These are phyloP conservation scores for Triops longicaudatus DNA, from an alignment of 1,140 invertebrate species.

Conservation along the genomic window DNA sequence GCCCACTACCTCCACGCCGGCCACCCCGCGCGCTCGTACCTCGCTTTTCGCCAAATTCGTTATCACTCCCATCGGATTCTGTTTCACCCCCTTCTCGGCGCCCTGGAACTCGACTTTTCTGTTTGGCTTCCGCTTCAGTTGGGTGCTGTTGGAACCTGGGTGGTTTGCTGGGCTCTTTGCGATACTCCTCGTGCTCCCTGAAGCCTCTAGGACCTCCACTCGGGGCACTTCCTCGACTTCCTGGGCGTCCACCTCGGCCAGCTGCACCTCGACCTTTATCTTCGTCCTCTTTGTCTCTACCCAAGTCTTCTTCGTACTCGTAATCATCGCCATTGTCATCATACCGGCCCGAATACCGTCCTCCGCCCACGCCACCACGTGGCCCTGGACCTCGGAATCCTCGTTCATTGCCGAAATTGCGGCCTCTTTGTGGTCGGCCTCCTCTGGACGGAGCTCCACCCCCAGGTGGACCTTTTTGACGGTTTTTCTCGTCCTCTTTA, in stretches of 20 bases:
- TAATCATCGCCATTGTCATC: constrained; percentile 23
- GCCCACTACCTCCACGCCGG: constrained; percentile 34
- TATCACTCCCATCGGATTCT: constrained; percentile 17
- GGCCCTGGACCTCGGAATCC: constrained; percentile 37
- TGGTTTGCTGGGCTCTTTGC: neutral
- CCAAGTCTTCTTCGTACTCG: constrained; percentile 26
- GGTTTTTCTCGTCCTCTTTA: constrained; percentile 37
- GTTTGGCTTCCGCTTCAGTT: constrained; percentile 35
- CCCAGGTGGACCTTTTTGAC: constrained; percentile 35
- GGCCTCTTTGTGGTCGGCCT: constrained; percentile 29
- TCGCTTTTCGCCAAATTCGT: neutral
- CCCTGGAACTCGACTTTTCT: constrained; percentile 35
- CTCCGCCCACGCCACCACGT: constrained; percentile 27
- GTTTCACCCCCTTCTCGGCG: constrained; percentile 35
- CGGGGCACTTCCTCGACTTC: neutral
- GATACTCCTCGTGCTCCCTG: neutral
- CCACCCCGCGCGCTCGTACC: constrained; percentile 34
- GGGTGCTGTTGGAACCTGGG: neutral
- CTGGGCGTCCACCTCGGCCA: neutral
- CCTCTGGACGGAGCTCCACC: constrained; percentile 19
- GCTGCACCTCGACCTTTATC: neutral
- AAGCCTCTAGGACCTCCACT: neutral
- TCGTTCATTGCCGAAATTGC: constrained; percentile 35
- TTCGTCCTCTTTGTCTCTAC: neutral
- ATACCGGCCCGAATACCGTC: constrained; percentile 23